Percentiles rank a stretch among this genome's conserved stretches.
These are phyloP conservation scores for Polyommatus iphigenia DNA, from an alignment of 2,888 invertebrate species.

Conservation along the genomic window DNA sequence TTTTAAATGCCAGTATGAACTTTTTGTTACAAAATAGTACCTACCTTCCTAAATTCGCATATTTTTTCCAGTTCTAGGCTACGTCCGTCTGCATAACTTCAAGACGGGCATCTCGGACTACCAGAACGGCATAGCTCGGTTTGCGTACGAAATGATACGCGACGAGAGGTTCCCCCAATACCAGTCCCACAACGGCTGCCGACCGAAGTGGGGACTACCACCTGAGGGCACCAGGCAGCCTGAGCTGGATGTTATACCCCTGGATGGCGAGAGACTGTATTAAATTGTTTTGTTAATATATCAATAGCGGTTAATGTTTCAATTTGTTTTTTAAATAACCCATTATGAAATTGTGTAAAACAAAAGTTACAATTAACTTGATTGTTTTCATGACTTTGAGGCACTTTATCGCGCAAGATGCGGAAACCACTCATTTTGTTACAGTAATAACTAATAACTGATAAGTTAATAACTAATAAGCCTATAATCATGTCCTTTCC, in stretches of 20 bases:
- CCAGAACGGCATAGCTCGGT: constrained; percentile 61
- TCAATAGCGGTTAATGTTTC: no score
- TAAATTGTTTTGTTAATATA: constrained; percentile 40
- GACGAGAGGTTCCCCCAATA: constrained; percentile 64
- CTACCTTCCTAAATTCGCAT: background rate
- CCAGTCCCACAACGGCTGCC: constrained; percentile 61
- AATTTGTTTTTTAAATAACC: no score
- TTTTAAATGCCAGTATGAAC: no score
- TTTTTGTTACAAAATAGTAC: background rate
- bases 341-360: no score
- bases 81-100: constrained; percentile 59
- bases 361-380: no score
- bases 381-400: no score
- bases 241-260: constrained; percentile 62
- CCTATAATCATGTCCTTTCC: no score
- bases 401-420: no score
- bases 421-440: no score
- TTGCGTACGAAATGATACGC: constrained; percentile 68
- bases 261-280: constrained; percentile 64
- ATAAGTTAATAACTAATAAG: no score
- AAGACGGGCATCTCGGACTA: constrained; percentile 67
- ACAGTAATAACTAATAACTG: no score
- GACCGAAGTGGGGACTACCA: constrained; percentile 64
- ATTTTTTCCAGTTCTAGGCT: constrained; percentile 57
- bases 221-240: constrained; percentile 66